Evolutionary conservation across 2,797 vertebrate genomes (phyloP), one percentile per base, ranked within the genome.

Genomic region (Fistularia tabacaria): DNA sequence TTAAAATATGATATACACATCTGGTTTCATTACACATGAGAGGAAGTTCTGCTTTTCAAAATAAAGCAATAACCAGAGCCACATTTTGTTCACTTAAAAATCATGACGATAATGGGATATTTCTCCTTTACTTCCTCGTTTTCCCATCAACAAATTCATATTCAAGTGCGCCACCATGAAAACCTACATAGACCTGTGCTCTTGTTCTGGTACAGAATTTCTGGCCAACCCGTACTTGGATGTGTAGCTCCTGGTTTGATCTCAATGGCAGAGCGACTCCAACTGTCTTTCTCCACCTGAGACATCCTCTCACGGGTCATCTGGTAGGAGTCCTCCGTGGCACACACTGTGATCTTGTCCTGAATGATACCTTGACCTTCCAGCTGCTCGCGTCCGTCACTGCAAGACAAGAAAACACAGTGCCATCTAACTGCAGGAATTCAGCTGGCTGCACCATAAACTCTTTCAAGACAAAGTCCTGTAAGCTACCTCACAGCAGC

Each of bases 281-380:
- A 87, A 71, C 87, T 88, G 79, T 92, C 92, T 73, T 91, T 91
- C 80, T 93, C 91, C 57, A 86, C 89, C 59, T 84, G 90, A 54
- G 90, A 90, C 88, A 89, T 78, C 8, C 80, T 88, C 76, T 92
- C 91, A 1, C 79, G 86, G 51, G 88, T 92, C 80, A 81, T 79
- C 82, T 92, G 92, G 86, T 88, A 91, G 12, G 90, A 90, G 80
- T 93, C 92, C 38, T 92, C 90, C 0, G 91, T 91, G 82, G 92
- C 91, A 49, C 93, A 94, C 72, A 94, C 86, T 0, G 92, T 93
- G 82, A 95, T 93, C 82, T 94, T 92, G 81, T 92, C 92, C 84
- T 87, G 92, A 84, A 95, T 92, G 58, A 87, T 88, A 25, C 94
- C 94, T 73, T 93, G 86, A 69, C 90, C 90, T 76, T 91, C 89